phyloP scores from a whole-genome alignment of 2,113 vertebrate species.

The Rhizomys pruinosus region DNA sequence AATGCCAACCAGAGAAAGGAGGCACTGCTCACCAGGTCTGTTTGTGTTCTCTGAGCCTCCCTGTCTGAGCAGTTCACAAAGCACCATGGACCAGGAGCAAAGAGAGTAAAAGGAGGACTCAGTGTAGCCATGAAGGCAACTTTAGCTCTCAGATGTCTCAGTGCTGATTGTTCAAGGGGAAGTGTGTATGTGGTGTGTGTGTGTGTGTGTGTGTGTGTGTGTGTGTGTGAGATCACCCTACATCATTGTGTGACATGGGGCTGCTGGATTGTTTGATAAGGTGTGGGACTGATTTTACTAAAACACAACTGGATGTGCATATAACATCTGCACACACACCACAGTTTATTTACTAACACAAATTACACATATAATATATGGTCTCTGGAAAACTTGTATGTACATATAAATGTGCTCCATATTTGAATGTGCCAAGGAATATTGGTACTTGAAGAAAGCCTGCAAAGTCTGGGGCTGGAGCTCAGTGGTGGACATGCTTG shows the following conservation, averaged over 20 bases:
- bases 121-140: no score
- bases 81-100: background rate
- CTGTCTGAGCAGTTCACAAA: no score
- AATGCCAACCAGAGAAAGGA: background rate
- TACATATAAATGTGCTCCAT: background rate
- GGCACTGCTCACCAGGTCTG: no score
- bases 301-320: background rate
- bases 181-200: background rate
- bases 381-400: background rate
- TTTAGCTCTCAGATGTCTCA: background rate
- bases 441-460: constrained; percentile 1
- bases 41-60: background rate
- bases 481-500: no score
- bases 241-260: background rate
- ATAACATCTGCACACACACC: background rate
- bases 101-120: background rate
- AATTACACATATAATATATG: background rate
- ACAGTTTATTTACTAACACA: background rate
- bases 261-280: background rate
- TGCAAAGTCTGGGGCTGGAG: background rate
- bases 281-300: background rate
- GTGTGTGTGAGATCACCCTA: background rate
- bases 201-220: background rate
- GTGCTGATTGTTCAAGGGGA: background rate
- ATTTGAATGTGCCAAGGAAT: background rate